phyloP scores from a whole-genome alignment of 2,797 vertebrate species.

The Gymnodraco acuticeps region DNA sequence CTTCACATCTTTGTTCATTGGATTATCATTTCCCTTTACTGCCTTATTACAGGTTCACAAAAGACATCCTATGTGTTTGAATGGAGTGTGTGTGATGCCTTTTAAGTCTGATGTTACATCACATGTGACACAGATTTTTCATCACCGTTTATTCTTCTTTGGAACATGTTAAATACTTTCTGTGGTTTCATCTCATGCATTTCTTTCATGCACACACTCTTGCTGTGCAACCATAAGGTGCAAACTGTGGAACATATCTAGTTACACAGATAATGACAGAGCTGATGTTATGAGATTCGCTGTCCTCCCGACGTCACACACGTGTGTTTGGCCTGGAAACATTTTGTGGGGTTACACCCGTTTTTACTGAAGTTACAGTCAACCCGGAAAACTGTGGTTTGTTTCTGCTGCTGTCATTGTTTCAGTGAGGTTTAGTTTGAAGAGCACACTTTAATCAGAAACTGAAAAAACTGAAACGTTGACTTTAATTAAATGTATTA shows the following conservation, averaged over 20 bases:
- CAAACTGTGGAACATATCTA: slow-evolving; percentile 39
- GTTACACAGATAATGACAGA: slow-evolving; percentile 24
- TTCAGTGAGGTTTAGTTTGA: slow-evolving; percentile 28
- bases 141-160: not conserved
- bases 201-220: not conserved
- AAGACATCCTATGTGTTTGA: not conserved
- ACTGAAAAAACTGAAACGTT: not conserved
- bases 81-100: not conserved
- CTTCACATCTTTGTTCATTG: not conserved
- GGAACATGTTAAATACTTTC: slow-evolving; percentile 22
- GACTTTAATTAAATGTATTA: too few species aligned
- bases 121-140: not conserved
- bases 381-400: slow-evolving; percentile 44
- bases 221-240: not conserved
- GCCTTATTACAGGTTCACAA: not conserved
- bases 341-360: not conserved
- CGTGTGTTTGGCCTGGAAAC: slow-evolving; percentile 64
- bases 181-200: not conserved
- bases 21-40: not conserved
- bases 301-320: slow-evolving; percentile 56
- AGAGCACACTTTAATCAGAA: not conserved
- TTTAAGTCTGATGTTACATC: not conserved
- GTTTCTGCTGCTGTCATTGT: slow-evolving; percentile 51
- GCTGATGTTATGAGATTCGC: slow-evolving; percentile 46
- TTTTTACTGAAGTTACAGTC: slow-evolving; percentile 46